phyloP scores from a whole-genome alignment of 2,888 invertebrate species.

The Phaonia tiefii region DNA sequence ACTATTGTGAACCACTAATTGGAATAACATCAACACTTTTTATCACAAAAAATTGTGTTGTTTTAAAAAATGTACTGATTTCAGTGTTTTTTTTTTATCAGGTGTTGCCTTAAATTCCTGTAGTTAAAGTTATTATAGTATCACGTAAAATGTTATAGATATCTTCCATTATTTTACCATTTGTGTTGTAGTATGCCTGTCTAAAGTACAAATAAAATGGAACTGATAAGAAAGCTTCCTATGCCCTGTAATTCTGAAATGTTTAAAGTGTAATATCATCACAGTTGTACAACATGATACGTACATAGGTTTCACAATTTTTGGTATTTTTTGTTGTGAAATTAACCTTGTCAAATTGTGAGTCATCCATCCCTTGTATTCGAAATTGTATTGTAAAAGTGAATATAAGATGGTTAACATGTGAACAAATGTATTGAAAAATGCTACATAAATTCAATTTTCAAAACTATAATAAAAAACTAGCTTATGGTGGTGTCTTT shows the following conservation, averaged over 20 bases:
- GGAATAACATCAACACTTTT: too few species aligned
- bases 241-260: conserved; percentile 13
- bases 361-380: too few species aligned
- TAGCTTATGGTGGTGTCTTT: too few species aligned
- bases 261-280: conserved; percentile 36
- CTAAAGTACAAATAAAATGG: conserved; percentile 17
- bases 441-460: too few species aligned
- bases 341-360: too few species aligned
- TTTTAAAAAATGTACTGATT: background rate
- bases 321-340: too few species aligned
- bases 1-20: background rate
- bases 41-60: background rate
- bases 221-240: conserved; percentile 50
- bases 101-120: conserved; percentile 1
- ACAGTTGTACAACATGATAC: too few species aligned
- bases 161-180: conserved; percentile 8
- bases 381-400: too few species aligned
- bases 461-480: too few species aligned
- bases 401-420: too few species aligned
- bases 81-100: conserved; percentile 17
- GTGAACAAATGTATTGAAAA: too few species aligned
- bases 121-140: background rate
- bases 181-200: conserved; percentile 8
- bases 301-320: too few species aligned
- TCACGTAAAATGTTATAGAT: conserved; percentile 7